These are phyloP conservation scores for Apaloderma vittatum DNA, from an alignment of 2,113 vertebrate genomes.

Conservation along the genomic window DNA sequence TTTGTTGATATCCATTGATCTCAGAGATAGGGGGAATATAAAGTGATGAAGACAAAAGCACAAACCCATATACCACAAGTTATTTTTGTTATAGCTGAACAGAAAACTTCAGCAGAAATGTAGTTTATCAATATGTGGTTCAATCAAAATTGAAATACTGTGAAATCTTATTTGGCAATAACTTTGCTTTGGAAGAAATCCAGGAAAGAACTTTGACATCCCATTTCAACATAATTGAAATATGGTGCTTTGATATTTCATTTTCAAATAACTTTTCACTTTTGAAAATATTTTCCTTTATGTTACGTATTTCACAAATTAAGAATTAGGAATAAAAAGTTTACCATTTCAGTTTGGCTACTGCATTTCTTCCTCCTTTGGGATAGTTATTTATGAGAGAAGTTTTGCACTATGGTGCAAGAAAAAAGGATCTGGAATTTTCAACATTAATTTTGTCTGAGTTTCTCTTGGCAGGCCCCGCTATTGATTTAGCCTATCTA, in stretches of 20 bases:
- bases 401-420: not conserved
- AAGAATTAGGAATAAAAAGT: not conserved
- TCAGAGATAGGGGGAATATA: not conserved
- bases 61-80: not conserved
- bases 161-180: not conserved
- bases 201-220: not conserved
- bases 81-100: not conserved
- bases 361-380: not conserved
- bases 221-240: not conserved
- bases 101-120: not conserved
- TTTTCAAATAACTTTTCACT: not conserved
- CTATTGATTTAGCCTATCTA: not conserved
- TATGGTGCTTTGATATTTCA: not conserved
- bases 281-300: not conserved
- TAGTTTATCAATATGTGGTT: not conserved
- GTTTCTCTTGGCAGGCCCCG: not conserved
- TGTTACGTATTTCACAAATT: not conserved
- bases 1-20: not conserved
- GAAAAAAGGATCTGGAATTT: not conserved
- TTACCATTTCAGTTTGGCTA: not conserved
- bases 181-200: constrained; percentile 10
- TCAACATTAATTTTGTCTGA: not conserved
- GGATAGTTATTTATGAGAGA: not conserved
- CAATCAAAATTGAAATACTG: not conserved
- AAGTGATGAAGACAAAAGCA: not conserved